These are phyloP conservation scores for Dicaeum eximium DNA, from an alignment of 2,113 vertebrate species.

Conservation along the genomic window DNA sequence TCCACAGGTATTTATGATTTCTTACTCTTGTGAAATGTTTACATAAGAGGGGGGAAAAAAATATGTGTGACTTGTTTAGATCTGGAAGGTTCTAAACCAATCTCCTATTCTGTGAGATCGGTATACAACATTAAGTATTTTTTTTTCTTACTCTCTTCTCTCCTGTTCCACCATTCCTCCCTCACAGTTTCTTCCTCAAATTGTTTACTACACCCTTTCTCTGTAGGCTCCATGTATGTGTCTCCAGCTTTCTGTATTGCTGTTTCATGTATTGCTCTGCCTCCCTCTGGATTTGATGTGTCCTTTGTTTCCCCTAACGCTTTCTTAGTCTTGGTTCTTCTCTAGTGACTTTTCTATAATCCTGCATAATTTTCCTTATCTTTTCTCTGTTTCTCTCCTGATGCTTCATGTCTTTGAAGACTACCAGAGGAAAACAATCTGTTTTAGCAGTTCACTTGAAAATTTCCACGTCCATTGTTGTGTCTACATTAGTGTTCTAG, in stretches of 20 bases:
- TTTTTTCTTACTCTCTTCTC: background rate
- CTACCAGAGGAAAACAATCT: background rate
- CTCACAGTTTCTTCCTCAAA: background rate
- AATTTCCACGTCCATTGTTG: background rate
- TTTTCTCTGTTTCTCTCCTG: background rate
- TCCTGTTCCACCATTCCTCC: background rate
- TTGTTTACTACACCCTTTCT: background rate
- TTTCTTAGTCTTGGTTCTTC: background rate
- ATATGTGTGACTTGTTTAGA: background rate
- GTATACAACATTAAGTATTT: background rate
- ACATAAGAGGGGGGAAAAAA: accelerated
- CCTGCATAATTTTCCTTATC: background rate
- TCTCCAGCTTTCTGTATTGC: background rate
- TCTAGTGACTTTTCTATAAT: background rate
- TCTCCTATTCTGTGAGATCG: background rate
- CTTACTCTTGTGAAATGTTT: background rate
- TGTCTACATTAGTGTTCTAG: background rate
- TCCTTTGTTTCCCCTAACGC: background rate
- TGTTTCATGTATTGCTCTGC: background rate
- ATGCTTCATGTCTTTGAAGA: background rate
- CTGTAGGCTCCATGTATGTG: background rate
- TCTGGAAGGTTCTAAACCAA: background rate
- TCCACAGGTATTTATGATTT: slow-evolving; percentile 79
- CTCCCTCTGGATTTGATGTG: background rate
- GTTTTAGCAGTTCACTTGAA: background rate